These are phyloP conservation scores for Rhegmatorhina hoffmannsi DNA, from an alignment of 2,113 vertebrate species.

Conservation along the genomic window DNA sequence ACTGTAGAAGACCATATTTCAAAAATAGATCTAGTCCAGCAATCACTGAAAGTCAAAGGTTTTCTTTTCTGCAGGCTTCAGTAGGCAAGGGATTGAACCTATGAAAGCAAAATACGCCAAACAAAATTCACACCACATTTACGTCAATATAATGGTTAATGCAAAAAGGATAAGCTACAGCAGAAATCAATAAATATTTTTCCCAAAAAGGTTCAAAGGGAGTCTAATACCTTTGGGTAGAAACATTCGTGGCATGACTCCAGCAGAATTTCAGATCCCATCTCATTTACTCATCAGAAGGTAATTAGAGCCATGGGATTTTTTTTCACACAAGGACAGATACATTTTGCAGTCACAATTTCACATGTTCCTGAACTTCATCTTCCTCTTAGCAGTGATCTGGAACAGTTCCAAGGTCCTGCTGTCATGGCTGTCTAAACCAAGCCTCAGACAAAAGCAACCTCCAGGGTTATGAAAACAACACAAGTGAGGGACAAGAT, in stretches of 20 bases:
- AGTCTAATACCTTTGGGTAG: neutral
- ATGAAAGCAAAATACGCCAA: neutral
- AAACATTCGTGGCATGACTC: neutral
- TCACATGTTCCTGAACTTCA: neutral
- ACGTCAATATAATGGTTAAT: neutral
- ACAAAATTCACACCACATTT: neutral
- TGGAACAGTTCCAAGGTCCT: neutral
- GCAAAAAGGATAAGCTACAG: neutral
- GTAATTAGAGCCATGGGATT: neutral
- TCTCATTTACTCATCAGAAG: fast-evolving
- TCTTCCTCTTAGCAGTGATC: neutral
- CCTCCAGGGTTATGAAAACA: neutral
- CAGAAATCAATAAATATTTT: neutral
- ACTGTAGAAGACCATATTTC: neutral
- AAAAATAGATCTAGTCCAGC: neutral
- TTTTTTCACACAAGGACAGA: neutral
- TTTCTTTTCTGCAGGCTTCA: neutral
- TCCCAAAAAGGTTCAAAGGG: neutral
- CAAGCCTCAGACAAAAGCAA: neutral
- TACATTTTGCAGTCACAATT: neutral
- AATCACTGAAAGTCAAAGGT: neutral
- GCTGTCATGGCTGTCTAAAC: neutral
- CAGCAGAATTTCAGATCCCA: neutral
- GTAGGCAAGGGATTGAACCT: neutral
- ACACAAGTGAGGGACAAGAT: neutral